phyloP scores from a whole-genome alignment of 2,888 invertebrate genomes.

The Ochlodes sylvanus region DNA sequence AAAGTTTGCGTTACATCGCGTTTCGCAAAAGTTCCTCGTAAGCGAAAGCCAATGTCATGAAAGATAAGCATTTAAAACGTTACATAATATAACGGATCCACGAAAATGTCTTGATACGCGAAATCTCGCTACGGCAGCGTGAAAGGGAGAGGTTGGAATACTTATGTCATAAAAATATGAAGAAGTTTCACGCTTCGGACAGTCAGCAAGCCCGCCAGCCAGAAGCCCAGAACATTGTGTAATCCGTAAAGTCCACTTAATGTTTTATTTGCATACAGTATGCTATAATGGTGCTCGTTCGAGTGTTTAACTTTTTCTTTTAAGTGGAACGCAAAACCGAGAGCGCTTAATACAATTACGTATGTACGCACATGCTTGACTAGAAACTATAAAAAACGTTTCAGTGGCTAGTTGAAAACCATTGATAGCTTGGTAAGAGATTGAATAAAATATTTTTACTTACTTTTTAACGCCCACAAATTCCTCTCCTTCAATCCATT shows the following conservation, averaged over 20 bases:
- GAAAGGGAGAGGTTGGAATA: slow-evolving; percentile 45
- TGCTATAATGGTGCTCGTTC: slow-evolving; percentile 11
- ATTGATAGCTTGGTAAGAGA: too few relatives aligned
- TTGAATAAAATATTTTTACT: slow-evolving; percentile 62
- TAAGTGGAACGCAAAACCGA: slow-evolving; percentile 24
- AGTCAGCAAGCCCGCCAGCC: too few relatives aligned
- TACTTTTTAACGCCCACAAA: slow-evolving; percentile 90
- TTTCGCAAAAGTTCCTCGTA: slow-evolving; percentile 20
- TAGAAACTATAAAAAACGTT: too few relatives aligned
- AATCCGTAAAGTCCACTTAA: slow-evolving; percentile 24
- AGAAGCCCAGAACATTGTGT: slow-evolving; percentile 15
- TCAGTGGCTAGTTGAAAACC: too few relatives aligned
- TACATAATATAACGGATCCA: slow-evolving; percentile 17
- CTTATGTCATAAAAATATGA: slow-evolving; percentile 43
- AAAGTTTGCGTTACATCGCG: background rate
- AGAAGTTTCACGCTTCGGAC: background rate
- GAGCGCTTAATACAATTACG: slow-evolving; percentile 3
- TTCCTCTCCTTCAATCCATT: slow-evolving; percentile 83
- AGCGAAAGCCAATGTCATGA: slow-evolving; percentile 37
- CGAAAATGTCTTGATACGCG: slow-evolving; percentile 8
- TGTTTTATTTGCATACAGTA: slow-evolving; percentile 31
- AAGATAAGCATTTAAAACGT: slow-evolving; percentile 16
- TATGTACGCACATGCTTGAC: background rate
- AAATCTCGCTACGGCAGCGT: slow-evolving; percentile 35
- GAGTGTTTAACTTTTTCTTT: slow-evolving; percentile 30